Conservation (phyloP, 37 sponge, comb jelly and placozoan species). For the Bolinopsis microptera region DNA sequence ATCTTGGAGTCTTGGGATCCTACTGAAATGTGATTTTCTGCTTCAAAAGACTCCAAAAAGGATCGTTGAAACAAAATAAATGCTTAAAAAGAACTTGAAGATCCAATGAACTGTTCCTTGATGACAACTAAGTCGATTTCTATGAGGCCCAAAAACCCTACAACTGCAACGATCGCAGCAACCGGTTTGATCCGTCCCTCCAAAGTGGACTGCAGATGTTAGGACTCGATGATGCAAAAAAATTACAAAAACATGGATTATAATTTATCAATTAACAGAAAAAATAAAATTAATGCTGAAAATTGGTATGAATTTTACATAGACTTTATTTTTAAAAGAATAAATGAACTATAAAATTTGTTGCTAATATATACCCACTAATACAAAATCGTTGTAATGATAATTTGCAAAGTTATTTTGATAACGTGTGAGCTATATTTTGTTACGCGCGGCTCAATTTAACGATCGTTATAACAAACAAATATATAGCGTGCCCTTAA, state of each 20-base stretch:
- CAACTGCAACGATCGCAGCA: conserved; percentile 37
- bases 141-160: conserved; percentile 22
- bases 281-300: not conserved
- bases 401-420: conserved; percentile 7
- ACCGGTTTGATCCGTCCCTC: conserved; percentile 66
- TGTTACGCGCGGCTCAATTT: no score
- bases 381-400: not conserved
- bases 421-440: no score
- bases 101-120: no score
- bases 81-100: not conserved
- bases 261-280: not conserved
- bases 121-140: not conserved
- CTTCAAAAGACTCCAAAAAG: not conserved
- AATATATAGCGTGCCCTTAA: no score
- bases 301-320: no score
- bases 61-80: not conserved
- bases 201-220: conserved; percentile 22
- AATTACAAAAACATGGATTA: not conserved
- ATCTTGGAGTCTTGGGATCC: not conserved
- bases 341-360: conserved; percentile 11
- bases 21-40: not conserved
- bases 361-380: conserved; percentile 47
- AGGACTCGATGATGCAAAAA: not conserved
- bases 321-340: no score
- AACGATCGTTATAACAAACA: no score